Conservation (phyloP, 2,113 vertebrate species). For the Andinoacara biseriatus region DNA sequence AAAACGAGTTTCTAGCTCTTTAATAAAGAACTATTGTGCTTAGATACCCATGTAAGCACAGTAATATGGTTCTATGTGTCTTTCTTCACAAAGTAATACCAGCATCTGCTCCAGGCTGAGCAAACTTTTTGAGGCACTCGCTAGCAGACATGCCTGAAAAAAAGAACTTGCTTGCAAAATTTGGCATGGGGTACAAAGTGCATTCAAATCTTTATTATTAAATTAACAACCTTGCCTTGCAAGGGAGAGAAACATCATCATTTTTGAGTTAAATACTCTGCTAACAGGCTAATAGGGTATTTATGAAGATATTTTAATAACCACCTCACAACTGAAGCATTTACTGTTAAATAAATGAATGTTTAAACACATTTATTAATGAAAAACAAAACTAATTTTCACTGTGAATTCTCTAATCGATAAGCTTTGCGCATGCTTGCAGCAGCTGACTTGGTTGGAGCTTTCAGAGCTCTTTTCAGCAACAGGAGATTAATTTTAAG, state of each 20-base stretch:
- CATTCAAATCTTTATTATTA: neutral
- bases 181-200: neutral
- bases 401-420: neutral
- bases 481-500: neutral
- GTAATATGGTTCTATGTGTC: neutral
- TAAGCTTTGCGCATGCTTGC: no score
- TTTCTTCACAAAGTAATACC: neutral
- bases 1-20: neutral
- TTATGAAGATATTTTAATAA: neutral
- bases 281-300: neutral
- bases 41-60: accelerated
- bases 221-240: neutral
- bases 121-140: no score
- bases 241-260: neutral
- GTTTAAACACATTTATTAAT: neutral
- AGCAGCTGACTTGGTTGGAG: no score
- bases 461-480: neutral
- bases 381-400: neutral
- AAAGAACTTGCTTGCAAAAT: neutral
- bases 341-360: neutral
- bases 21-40: neutral
- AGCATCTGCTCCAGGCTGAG: neutral
- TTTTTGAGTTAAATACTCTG: neutral
- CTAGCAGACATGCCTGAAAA: accelerated
- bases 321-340: neutral